A percentile compares a stretch with the other conserved stretches of the same genome.
phyloP scores from a whole-genome alignment of 2,888 invertebrate genomes.

The Xanthorhoe designata region DNA sequence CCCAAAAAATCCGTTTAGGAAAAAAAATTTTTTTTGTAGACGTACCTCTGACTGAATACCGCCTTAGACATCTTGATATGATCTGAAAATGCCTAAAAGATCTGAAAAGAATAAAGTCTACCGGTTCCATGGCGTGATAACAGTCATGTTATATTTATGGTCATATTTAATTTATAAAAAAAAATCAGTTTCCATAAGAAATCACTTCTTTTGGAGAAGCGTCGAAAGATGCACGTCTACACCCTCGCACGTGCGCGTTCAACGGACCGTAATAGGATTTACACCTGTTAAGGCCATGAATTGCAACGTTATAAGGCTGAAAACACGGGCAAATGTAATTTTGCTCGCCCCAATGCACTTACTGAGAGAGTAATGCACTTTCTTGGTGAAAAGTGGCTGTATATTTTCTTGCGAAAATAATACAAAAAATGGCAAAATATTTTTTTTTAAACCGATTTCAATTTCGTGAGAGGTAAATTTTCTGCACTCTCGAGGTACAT shows the following conservation, averaged over 20 bases:
- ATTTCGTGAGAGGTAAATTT: too few species aligned
- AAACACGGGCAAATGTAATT: slow-evolving; percentile 25
- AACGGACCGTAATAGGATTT: slow-evolving; percentile 39
- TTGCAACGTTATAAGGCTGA: slow-evolving; percentile 24
- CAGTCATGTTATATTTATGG: too few species aligned
- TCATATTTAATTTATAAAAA: too few species aligned
- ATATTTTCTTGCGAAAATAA: background rate
- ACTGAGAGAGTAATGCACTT: background rate
- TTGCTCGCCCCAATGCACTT: slow-evolving; percentile 18
- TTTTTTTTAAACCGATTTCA: too few species aligned
- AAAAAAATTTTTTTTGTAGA: too few species aligned
- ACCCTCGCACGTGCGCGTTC: slow-evolving; percentile 36
- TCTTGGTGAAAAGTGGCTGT: background rate
- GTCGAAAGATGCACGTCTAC: slow-evolving; percentile 33
- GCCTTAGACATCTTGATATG: too few species aligned
- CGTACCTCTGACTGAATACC: too few species aligned
- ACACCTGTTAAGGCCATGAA: slow-evolving; percentile 28
- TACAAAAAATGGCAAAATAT: background rate
- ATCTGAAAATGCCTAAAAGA: too few species aligned
- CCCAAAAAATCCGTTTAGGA: too few species aligned
- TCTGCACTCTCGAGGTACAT: too few species aligned
- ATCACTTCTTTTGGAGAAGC: slow-evolving; percentile 14
- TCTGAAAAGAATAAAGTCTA: too few species aligned
- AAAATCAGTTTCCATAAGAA: slow-evolving; percentile 4
- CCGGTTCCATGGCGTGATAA: too few species aligned